phyloP scores from a whole-genome alignment of 2,888 invertebrate genomes.

The Drosophila neotestacea region DNA sequence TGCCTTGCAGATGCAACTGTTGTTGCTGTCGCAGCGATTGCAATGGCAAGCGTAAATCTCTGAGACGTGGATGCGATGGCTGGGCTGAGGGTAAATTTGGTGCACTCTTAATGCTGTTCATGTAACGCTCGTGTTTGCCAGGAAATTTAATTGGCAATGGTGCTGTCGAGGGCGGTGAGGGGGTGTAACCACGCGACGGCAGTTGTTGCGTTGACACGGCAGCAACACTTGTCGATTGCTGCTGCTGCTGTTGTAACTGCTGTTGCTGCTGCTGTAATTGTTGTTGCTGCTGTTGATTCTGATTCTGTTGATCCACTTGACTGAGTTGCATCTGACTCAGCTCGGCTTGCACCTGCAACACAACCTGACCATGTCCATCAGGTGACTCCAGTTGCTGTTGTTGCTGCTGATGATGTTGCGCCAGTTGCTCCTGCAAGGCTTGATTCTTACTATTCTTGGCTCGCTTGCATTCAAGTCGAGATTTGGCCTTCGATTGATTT shows the following conservation, averaged over 20 bases:
- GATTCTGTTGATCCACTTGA: conserved; percentile 82
- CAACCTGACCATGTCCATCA: conserved; percentile 59
- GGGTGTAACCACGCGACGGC: conserved; percentile 90
- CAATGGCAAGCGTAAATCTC: conserved; percentile 90
- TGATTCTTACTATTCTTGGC: conserved; percentile 85
- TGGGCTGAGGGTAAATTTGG: conserved; percentile 90
- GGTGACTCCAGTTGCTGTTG: conserved; percentile 47
- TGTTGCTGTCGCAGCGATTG: conserved; percentile 88
- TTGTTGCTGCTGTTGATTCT: conserved; percentile 29
- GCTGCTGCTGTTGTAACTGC: conserved; percentile 7
- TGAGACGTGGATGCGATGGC: conserved; percentile 89
- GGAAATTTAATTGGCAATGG: conserved; percentile 93
- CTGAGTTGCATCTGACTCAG: conserved; percentile 88
- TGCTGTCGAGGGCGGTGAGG: conserved; percentile 93
- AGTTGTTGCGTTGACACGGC: conserved; percentile 87
- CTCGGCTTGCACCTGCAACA: conserved; percentile 85
- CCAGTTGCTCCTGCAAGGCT: conserved; percentile 79
- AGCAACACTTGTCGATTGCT: conserved; percentile 18
- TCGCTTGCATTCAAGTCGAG: conserved; percentile 83
- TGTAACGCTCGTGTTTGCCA: conserved; percentile 88
- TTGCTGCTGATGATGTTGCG: conserved; percentile 30
- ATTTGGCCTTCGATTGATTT: conserved; percentile 36
- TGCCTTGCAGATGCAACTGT: conserved; percentile 55
- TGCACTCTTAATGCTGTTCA: conserved; percentile 93
- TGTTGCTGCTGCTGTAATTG: conserved; percentile 3